Base-by-base conservation (phyloP, 2,113 vertebrate species). In the Chascanopsetta lugubris region DNA sequence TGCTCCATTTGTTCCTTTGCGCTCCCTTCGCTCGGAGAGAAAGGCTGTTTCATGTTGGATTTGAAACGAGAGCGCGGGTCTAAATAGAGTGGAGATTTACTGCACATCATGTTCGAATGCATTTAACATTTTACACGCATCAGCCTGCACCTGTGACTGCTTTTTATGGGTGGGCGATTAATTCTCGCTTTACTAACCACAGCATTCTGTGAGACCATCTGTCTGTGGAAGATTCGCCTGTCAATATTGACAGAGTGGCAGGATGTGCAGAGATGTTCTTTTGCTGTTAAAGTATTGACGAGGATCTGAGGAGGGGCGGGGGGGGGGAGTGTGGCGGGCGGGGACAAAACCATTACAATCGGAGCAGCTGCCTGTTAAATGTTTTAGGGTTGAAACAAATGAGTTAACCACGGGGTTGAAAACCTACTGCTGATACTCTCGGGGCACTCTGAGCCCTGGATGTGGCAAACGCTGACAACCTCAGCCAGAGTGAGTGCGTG, bases 231-330 rank as follows among this genome's bases (percentile, higher is more conserved):
- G 9, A 40, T 46, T 77, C 55, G 61, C 55, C 61, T 84, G 86
- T 84, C 69, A 70, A 74, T 72, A 82, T 49, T 64, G 68, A 79
- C 20, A n/a, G 50, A 79, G 42, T 43, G 3, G 10, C 27, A 65
- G 60, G 55, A 51, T 29, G 20, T 58, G 46, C 17, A 47, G 46
- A 49, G 40, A 40, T 3, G 61, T 38, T 38, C 40, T 68, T 30
- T 20, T 25, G 13, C 47, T 45, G 25, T 34, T 20, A 58, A 46
- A 17, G 32, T 47, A 51, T 2, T 72, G 18, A 65, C 2, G 15
- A 9, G 22, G 36, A 66, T 56, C 45, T 25, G 25, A 8, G 17
- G 57, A n/a, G n/a, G n/a, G n/a, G n/a, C n/a, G n/a, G n/a, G n/a
- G n/a, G n/a, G n/a, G n/a, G n/a, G n/a, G n/a, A n/a, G n/a, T n/a